phyloP scores from a whole-genome alignment of 2,888 invertebrate genomes.

The Lysandra bellargus region DNA sequence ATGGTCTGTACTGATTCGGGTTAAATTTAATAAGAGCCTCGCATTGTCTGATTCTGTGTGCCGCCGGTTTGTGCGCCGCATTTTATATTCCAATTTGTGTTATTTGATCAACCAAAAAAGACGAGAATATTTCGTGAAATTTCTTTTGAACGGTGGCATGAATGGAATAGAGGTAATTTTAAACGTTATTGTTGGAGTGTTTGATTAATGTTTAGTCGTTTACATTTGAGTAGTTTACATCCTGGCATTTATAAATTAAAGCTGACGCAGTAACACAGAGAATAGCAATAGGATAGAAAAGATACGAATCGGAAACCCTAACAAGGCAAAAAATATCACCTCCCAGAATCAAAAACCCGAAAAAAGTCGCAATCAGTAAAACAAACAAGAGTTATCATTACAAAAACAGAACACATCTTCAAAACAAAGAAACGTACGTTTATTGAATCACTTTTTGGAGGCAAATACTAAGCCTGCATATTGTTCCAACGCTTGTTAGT shows the following conservation, averaged over 20 bases:
- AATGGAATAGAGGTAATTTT: neutral
- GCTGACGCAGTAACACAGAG: neutral
- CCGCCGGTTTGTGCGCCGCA: neutral
- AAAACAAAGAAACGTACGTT: slow-evolving; percentile 44
- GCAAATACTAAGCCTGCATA: slow-evolving; percentile 52
- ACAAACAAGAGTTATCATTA: slow-evolving; percentile 21
- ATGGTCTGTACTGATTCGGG: slow-evolving; percentile 9
- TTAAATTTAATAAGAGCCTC: slow-evolving; percentile 21
- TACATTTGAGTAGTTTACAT: too few species aligned
- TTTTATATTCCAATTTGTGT: slow-evolving; percentile 21
- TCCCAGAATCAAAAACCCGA: neutral
- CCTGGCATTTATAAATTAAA: neutral
- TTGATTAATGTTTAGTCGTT: neutral
- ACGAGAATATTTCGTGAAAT: neutral
- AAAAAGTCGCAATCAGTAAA: slow-evolving; percentile 22
- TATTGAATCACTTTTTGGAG: slow-evolving; percentile 62
- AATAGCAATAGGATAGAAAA: neutral
- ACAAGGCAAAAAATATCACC: neutral
- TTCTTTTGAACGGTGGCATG: neutral
- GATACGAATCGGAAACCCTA: neutral
- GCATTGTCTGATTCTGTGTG: slow-evolving; percentile 22
- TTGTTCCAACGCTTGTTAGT: slow-evolving; percentile 56
- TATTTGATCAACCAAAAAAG: slow-evolving; percentile 13
- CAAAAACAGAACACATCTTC: slow-evolving; percentile 35
- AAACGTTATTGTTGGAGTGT: neutral